Evolutionary conservation across 2,113 vertebrate genomes (phyloP), one percentile per base, ranked within the genome.

Genomic region (Labeo rohita): DNA sequence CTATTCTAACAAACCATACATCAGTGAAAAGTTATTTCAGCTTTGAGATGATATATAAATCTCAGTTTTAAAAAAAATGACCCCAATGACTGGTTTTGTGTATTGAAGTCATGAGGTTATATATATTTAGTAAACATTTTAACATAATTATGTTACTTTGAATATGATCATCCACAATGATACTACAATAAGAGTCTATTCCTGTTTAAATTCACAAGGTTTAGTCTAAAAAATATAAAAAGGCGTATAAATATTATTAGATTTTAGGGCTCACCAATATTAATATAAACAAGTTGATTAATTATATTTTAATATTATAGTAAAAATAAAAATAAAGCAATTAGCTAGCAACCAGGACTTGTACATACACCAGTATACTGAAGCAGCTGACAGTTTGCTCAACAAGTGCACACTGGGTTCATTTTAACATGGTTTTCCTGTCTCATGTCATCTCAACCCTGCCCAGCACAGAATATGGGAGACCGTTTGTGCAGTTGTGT

Each of bases 391-490:
- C 5, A 12, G 36, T 80, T 21, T 43, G 54, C 3, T 61, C 21
- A 47, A 61, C 78, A 80, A 12, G 39, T 66, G 23, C n/a, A 80
- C 59, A 49, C 59, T 80, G 8, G 8, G 16, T 28, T 80, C 56
- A 47, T 47, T 45, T 28, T 21, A 80, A 49, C 13, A 11, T 65
- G 8, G 34, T 49, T 80, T n/a, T 50, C 21, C 50, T 18, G 11
- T 49, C 21, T 49, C 52, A 23, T 70, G 10, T 73, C 70, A 8
- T 75, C 34, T 65, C 9, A 16, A 54, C 56, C 49, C 80, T 84
- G 56, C 88, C 88, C 88, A 81, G 13, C 45, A 6, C 18, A 34
- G 8, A 21, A 28, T 13, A 11, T 9, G 45, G 39, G 59, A 73
- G 59, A 39, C 10, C 50, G n/a, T 61, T 6, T 50, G 52, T 50